These are phyloP conservation scores for Halcyon leucocephala DNA, from an alignment of 2,797 vertebrate genomes.

Conservation along the genomic window DNA sequence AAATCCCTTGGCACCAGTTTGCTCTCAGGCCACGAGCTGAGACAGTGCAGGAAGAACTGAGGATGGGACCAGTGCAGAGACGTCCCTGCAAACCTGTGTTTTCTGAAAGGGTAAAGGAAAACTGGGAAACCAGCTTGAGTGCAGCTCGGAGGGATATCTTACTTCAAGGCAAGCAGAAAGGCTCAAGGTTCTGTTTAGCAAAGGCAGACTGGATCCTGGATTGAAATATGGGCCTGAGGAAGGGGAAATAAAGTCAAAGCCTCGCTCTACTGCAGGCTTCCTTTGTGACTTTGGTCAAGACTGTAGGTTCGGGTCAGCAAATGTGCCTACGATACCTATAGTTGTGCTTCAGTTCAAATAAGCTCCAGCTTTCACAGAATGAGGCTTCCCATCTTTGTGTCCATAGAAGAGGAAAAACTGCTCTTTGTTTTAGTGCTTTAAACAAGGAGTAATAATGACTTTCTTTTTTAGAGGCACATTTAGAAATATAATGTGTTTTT, in stretches of 20 bases:
- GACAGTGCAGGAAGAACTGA: neutral
- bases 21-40: neutral
- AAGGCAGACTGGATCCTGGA: neutral
- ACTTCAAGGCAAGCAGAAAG: neutral
- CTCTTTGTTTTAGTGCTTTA: neutral
- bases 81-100: neutral
- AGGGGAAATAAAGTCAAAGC: neutral
- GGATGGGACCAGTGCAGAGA: neutral
- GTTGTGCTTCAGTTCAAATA: neutral
- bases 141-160: neutral
- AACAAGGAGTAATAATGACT: neutral
- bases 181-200: neutral
- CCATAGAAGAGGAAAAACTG: neutral
- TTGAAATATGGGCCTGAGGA: neutral
- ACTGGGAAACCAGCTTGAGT: neutral
- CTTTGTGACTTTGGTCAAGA: neutral
- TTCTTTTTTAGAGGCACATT: neutral
- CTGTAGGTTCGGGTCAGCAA: neutral
- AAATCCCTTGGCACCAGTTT: neutral
- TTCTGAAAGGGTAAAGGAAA: neutral
- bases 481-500: conserved; percentile 4
- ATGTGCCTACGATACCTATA: rapidly evolving
- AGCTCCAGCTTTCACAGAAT: neutral
- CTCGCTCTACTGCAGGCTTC: neutral
- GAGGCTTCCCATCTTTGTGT: neutral